Conservation (phyloP, 2,113 vertebrate species). For the Rhinogobius similis region DNA sequence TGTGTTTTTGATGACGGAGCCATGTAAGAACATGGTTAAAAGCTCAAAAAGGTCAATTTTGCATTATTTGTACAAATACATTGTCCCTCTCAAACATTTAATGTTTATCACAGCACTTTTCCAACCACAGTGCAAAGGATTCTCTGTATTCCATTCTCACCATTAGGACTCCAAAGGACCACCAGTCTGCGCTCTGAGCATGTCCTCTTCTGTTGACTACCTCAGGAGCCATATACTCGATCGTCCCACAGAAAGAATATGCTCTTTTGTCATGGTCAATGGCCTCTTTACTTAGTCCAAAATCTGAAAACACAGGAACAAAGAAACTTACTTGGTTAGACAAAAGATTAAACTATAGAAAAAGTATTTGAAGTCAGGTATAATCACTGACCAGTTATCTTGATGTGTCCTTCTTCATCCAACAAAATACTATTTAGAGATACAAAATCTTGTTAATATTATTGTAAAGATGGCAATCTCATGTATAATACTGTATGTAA, state of each 20-base stretch:
- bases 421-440: conserved; percentile 87
- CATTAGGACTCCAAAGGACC: conserved; percentile 97
- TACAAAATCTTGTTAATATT: neutral
- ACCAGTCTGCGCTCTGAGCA: conserved; percentile 96
- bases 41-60: too few species aligned
- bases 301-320: conserved; percentile 79
- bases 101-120: too few species aligned
- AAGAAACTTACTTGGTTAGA: neutral
- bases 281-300: conserved; percentile 95
- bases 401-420: conserved; percentile 96
- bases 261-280: conserved; percentile 94
- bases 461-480: neutral
- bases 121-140: too few species aligned
- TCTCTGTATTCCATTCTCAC: too few species aligned
- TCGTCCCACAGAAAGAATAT: conserved; percentile 95
- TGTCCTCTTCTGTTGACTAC: conserved; percentile 95
- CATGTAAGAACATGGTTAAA: too few species aligned
- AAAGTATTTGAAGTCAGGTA: neutral
- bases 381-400: conserved; percentile 87
- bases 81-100: too few species aligned
- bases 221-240: conserved; percentile 98
- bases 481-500: neutral
- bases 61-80: too few species aligned
- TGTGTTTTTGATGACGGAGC: too few species aligned
- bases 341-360: neutral